Conservation (phyloP, 2,888 invertebrate species). For the Agrochola lychnidis region DNA sequence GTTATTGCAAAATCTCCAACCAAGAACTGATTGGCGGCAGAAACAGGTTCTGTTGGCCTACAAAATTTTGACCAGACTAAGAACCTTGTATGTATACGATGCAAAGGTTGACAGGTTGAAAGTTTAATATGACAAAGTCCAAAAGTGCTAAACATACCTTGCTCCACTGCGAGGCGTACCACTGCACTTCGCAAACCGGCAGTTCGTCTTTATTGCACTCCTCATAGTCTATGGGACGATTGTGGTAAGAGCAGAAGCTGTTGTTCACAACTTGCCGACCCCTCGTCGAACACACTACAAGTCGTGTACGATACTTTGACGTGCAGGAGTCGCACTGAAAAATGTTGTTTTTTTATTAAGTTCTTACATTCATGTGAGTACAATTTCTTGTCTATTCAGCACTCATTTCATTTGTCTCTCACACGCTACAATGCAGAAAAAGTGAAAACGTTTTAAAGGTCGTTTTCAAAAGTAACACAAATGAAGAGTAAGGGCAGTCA, state of each 20-base stretch:
- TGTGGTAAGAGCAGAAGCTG: slow-evolving; percentile 92
- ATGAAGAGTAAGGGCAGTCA: too few relatives aligned
- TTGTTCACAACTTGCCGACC: slow-evolving; percentile 92
- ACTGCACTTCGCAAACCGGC: slow-evolving; percentile 94
- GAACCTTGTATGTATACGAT: neutral
- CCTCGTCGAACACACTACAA: slow-evolving; percentile 93
- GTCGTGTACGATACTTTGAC: slow-evolving; percentile 93
- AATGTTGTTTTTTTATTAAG: neutral
- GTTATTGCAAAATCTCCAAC: too few relatives aligned
- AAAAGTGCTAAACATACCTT: slow-evolving; percentile 90
- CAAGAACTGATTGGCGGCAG: too few relatives aligned
- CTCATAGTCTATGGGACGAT: slow-evolving; percentile 92
- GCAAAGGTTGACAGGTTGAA: neutral
- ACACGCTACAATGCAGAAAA: too few relatives aligned
- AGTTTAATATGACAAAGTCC: neutral
- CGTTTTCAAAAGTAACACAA: too few relatives aligned
- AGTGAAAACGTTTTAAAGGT: too few relatives aligned
- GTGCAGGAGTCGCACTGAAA: slow-evolving; percentile 95
- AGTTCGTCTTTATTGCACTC: slow-evolving; percentile 91
- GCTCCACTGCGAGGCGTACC: slow-evolving; percentile 98
- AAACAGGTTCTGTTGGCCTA: neutral
- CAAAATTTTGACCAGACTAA: neutral
- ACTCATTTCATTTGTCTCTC: too few relatives aligned
- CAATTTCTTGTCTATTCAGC: too few relatives aligned
- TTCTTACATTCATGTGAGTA: neutral